These are phyloP conservation scores for Cantharis rufa DNA, from an alignment of 2,888 invertebrate genomes.

Conservation along the genomic window DNA sequence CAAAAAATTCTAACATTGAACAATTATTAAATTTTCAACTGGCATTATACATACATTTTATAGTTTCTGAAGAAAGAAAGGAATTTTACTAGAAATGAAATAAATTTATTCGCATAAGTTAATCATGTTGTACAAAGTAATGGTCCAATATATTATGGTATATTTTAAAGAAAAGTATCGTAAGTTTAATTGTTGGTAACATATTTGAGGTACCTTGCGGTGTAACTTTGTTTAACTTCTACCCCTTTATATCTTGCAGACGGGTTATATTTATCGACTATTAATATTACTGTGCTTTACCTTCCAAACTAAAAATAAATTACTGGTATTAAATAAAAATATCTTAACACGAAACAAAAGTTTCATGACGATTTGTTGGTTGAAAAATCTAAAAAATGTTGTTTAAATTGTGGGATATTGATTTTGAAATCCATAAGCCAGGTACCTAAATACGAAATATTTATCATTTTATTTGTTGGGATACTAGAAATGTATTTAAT, in stretches of 20 bases:
- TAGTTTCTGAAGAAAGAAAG: not conserved
- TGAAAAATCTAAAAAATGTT: not conserved
- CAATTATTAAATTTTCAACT: not conserved
- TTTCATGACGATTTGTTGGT: not conserved
- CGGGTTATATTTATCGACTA: not conserved
- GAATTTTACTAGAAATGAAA: not conserved
- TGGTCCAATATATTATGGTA: not conserved
- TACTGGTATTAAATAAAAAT: not conserved
- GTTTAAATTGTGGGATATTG: not conserved
- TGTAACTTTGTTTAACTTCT: not conserved
- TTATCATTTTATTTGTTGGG: not conserved
- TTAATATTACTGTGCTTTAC: not conserved
- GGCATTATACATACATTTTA: not conserved
- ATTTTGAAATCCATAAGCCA: not conserved
- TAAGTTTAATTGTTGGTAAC: not conserved
- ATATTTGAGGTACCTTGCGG: not conserved
- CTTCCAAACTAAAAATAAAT: not conserved
- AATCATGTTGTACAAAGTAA: not conserved
- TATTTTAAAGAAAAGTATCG: not conserved
- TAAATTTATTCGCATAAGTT: not conserved
- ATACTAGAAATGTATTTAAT: constrained; percentile 18
- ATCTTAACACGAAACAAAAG: not conserved
- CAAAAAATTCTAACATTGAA: not conserved
- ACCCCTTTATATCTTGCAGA: not conserved
- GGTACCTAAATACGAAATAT: not conserved